Evolutionary conservation across 2,888 invertebrate species (phyloP).

Genomic region (Platycheirus rosarum): DNA sequence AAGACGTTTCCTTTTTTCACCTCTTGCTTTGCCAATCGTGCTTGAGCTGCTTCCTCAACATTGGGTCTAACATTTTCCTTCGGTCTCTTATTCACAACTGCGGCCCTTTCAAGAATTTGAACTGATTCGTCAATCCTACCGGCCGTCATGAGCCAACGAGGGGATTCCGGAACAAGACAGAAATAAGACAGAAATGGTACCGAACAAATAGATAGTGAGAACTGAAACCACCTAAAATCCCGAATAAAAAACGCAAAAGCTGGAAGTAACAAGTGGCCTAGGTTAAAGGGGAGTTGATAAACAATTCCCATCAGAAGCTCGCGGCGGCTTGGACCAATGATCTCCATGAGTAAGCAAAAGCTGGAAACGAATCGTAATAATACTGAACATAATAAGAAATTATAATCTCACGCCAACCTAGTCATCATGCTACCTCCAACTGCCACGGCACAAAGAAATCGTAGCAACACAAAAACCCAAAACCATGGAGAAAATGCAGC

Average conservation of each 20-base stretch:
- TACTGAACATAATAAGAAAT: no score
- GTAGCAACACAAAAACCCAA: constrained; percentile 85
- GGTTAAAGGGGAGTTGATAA: constrained; percentile 87
- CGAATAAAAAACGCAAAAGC: constrained; percentile 80
- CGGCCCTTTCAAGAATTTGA: constrained; percentile 85
- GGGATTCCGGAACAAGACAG: constrained; percentile 89
- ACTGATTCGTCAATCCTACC: constrained; percentile 86
- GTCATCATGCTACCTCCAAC: constrained; percentile 92
- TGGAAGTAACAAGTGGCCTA: constrained; percentile 85
- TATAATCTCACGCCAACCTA: no score
- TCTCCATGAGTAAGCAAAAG: constrained; percentile 86
- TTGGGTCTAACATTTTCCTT: constrained; percentile 81
- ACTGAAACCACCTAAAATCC: constrained; percentile 86
- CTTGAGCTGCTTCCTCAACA: constrained; percentile 83
- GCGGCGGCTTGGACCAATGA: constrained; percentile 82
- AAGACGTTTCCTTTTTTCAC: constrained; percentile 83
- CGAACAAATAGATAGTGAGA: constrained; percentile 86
- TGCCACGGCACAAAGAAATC: constrained; percentile 88
- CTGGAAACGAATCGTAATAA: no score
- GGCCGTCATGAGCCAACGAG: constrained; percentile 88
- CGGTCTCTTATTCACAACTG: constrained; percentile 83
- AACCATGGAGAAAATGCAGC: constrained; percentile 88
- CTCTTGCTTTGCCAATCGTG: constrained; percentile 4
- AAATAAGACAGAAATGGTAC: constrained; percentile 85
- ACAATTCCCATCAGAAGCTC: constrained; percentile 80